These are phyloP conservation scores for Aromia moschata DNA, from an alignment of 2,888 invertebrate genomes.

Conservation along the genomic window DNA sequence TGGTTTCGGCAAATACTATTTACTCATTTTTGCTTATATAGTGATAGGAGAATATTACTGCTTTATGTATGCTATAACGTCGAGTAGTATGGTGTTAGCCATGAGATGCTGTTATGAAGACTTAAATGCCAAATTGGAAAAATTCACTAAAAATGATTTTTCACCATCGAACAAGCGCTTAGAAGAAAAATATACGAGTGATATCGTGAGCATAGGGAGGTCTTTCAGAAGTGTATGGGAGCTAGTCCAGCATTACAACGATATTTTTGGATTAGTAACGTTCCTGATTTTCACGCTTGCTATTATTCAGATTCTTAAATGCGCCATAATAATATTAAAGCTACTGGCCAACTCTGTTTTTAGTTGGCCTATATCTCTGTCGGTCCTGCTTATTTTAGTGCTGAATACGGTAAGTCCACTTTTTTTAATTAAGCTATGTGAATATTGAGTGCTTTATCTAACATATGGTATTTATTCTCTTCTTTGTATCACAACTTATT, in stretches of 20 bases:
- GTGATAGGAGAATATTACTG: slow-evolving; percentile 15
- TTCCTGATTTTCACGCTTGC: slow-evolving; percentile 12
- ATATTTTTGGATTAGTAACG: slow-evolving; percentile 9
- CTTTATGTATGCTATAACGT: background rate
- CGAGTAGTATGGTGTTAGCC: background rate
- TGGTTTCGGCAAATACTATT: background rate
- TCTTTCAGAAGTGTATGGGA: background rate
- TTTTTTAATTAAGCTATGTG: background rate
- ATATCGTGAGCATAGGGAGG: background rate
- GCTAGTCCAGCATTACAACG: background rate
- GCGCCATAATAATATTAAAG: background rate
- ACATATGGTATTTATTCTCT: background rate
- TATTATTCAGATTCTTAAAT: slow-evolving; percentile 9
- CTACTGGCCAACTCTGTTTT: background rate
- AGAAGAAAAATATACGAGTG: background rate
- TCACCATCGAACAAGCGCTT: too few species aligned
- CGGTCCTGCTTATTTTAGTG: background rate
- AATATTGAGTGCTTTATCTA: background rate
- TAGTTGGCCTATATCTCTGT: background rate
- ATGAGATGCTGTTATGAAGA: background rate
- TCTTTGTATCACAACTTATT: background rate
- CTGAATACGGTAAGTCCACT: background rate
- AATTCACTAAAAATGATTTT: background rate
- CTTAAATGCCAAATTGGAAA: background rate
- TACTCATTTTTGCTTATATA: background rate